These are phyloP conservation scores for Rhopalosiphum maidis DNA, from an alignment of 1,140 invertebrate genomes.

Conservation along the genomic window DNA sequence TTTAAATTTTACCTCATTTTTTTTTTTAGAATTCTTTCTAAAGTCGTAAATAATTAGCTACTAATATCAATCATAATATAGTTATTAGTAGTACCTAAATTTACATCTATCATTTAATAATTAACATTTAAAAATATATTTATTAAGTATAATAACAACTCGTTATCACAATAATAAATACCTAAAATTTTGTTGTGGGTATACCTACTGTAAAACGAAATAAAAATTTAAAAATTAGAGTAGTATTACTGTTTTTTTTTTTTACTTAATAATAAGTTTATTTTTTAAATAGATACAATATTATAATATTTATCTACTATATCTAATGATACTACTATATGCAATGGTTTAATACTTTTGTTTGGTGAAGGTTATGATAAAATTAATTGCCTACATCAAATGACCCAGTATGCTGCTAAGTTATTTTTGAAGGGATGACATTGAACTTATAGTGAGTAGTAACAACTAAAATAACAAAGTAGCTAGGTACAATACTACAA, in stretches of 20 bases:
- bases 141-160: no score
- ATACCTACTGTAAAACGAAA: neutral
- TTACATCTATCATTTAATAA: no score
- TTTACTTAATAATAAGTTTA: neutral
- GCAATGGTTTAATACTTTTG: neutral
- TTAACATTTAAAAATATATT: no score
- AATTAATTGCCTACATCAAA: neutral
- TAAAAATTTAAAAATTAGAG: no score
- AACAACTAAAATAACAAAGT: neutral
- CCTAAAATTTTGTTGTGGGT: neutral
- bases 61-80: no score
- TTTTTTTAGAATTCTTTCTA: no score
- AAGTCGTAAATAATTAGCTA: no score
- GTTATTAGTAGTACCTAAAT: no score
- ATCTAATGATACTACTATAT: neutral
- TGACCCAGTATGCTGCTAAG: neutral
- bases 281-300: neutral
- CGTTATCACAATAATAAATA: no score
- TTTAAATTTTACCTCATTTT: no score
- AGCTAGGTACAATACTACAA: neutral
- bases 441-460: neutral
- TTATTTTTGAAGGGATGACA: conserved; percentile 15
- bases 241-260: no score
- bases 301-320: neutral
- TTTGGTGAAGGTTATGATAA: neutral